A percentile compares a stretch with the other conserved stretches of the same genome.
Evolutionary conservation across 2,797 vertebrate species (phyloP).

Genomic region (Geotria australis): DNA sequence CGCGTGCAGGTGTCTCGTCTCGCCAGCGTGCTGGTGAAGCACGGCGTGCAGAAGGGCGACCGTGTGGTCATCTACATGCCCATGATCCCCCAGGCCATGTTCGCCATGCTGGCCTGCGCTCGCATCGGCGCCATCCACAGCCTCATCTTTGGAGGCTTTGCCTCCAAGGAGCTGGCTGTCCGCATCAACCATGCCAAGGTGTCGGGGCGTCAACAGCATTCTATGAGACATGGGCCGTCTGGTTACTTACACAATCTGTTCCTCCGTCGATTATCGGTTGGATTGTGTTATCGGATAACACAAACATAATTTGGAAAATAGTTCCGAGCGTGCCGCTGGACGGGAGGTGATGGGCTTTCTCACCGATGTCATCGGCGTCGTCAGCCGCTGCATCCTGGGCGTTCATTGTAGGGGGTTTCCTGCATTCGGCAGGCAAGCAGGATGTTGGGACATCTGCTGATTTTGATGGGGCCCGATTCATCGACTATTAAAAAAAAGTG

Average conservation of each 20-base stretch:
- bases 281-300: background rate
- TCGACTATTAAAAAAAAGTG: no score
- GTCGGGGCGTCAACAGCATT: background rate
- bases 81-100: slow-evolving; percentile 82
- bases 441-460: no score
- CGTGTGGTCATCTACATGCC: slow-evolving; percentile 94
- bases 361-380: no score
- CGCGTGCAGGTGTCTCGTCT: slow-evolving; percentile 34
- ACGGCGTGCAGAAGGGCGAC: slow-evolving; percentile 47
- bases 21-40: slow-evolving; percentile 49
- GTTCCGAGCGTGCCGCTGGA: no score
- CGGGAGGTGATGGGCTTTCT: no score
- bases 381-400: no score
- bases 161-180: slow-evolving; percentile 54
- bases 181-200: slow-evolving; percentile 82
- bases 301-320: background rate
- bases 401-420: no score
- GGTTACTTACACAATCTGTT: no score
- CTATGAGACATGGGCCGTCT: background rate
- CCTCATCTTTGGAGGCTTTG: slow-evolving; percentile 90
- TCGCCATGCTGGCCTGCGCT: slow-evolving; percentile 70
- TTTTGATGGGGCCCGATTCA: no score
- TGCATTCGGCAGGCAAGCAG: no score
- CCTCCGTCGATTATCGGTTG: background rate
- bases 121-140: slow-evolving; percentile 77